phyloP scores from a whole-genome alignment of 2,113 vertebrate genomes.

The Chrysochloris asiatica region DNA sequence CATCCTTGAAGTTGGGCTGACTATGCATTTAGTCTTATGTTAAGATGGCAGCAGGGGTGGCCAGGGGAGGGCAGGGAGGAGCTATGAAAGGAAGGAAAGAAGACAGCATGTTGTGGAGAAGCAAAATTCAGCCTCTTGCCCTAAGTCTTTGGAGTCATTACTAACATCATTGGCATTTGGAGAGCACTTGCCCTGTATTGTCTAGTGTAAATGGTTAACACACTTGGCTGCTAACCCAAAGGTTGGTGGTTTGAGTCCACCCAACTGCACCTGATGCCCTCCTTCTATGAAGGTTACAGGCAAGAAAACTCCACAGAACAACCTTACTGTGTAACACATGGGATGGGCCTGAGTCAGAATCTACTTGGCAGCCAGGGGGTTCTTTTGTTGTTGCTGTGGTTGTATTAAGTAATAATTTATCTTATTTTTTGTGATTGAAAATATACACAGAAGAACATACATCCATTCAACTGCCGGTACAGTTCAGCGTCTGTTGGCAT shows the following conservation, averaged over 20 bases:
- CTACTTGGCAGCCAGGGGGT: background rate
- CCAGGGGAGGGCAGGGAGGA: rapidly evolving
- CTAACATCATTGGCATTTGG: rapidly evolving
- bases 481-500: no score
- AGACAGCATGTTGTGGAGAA: no score
- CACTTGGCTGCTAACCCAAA: background rate
- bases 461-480: no score
- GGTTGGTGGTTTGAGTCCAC: background rate
- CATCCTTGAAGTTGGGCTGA: no score
- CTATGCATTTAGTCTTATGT: rapidly evolving
- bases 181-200: rapidly evolving
- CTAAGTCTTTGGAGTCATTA: rapidly evolving
- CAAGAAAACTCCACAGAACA: no score
- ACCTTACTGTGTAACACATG: no score
- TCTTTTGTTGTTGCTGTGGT: background rate
- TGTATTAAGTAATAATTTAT: background rate
- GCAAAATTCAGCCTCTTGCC: background rate
- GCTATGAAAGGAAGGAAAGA: no score
- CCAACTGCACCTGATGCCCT: background rate
- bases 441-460: no score
- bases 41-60: background rate
- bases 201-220: background rate
- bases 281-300: no score
- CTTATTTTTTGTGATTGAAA: background rate
- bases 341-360: background rate